Percentiles rank a stretch among this genome's conserved stretches.
Conservation (phyloP, 2,888 invertebrate genomes). For the Andrena dorsata region DNA sequence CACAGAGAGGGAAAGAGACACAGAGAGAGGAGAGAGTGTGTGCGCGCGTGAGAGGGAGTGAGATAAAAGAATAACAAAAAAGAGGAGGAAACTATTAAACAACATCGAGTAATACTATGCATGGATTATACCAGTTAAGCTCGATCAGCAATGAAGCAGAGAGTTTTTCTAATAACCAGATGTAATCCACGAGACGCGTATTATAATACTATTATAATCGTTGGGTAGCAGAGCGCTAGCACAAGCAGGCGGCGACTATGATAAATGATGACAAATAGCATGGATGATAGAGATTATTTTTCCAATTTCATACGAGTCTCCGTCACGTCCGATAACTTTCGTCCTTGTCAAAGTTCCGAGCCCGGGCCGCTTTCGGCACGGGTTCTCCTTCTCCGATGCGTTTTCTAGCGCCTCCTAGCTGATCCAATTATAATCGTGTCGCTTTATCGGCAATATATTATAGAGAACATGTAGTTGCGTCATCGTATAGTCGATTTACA, state of each 20-base stretch:
- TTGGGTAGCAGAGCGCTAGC: slow-evolving; percentile 36
- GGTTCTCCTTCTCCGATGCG: slow-evolving; percentile 26
- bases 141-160: neutral
- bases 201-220: slow-evolving; percentile 2
- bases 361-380: slow-evolving; percentile 12
- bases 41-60: neutral
- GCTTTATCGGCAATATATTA: slow-evolving; percentile 40
- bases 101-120: neutral
- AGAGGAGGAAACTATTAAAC: neutral
- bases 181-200: neutral
- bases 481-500: slow-evolving; percentile 20
- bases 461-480: slow-evolving; percentile 8
- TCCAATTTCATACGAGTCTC: slow-evolving; percentile 77
- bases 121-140: slow-evolving; percentile 9
- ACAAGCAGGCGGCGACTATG: slow-evolving; percentile 28
- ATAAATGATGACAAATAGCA: slow-evolving; percentile 28
- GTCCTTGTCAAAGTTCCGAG: slow-evolving; percentile 53
- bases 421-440: slow-evolving; percentile 32
- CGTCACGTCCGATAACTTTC: slow-evolving; percentile 68
- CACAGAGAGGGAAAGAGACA: neutral
- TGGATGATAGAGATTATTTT: slow-evolving; percentile 76
- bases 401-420: slow-evolving; percentile 47
- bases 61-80: neutral
- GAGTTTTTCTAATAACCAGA: neutral
- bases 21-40: neutral